Base-by-base conservation (phyloP, 2,797 vertebrate genomes). In the Sternotherus odoratus region DNA sequence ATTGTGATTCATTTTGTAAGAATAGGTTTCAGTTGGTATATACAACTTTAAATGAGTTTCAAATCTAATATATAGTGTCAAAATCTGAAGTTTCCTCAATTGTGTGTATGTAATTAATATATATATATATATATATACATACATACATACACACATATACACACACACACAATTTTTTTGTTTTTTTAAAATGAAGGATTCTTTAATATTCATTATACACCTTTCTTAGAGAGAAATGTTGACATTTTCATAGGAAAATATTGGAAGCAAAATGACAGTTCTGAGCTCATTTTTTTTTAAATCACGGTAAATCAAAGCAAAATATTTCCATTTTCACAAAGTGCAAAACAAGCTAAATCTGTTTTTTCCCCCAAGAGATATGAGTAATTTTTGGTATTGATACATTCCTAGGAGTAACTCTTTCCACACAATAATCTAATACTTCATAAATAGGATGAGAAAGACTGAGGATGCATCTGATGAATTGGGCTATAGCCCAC, bases 341-440 rank as follows among this genome's bases (percentile, higher is more conserved):
- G 78, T 5, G 26, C 60, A 60, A 82, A 7, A 48, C 77, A 89
- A 19, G 17, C 26, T 23, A 46, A 48, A 49, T 46, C 0, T 63
- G 60, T 1, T 75, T 88, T 87, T 56, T 53, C 23, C 19, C 51
- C 2, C 9, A 84, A 84, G 51, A 84, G 51, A 43, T 77, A 77
- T 83, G 0, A 8, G 11, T 0, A 60, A 12, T 28, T 46, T 77
- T 88, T 2, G 0, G 2, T 0, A 0, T 2, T 80, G 82, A 78
- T 5, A 63, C 7, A 24, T 3, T 57, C 24, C 89, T 78, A 46
- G 4, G 1, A 46, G 1, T 2, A 74, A 51, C 53, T 87, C 91
- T 82, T 50, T 60, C 84, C 56, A 51, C 8, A 39, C 6, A 43
- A 33, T 21, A 48, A 3, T 5, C n/a, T 81, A 78, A 17, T 30